phyloP scores from a whole-genome alignment of 2,113 vertebrate genomes.

The Notarius lentiginosus region DNA sequence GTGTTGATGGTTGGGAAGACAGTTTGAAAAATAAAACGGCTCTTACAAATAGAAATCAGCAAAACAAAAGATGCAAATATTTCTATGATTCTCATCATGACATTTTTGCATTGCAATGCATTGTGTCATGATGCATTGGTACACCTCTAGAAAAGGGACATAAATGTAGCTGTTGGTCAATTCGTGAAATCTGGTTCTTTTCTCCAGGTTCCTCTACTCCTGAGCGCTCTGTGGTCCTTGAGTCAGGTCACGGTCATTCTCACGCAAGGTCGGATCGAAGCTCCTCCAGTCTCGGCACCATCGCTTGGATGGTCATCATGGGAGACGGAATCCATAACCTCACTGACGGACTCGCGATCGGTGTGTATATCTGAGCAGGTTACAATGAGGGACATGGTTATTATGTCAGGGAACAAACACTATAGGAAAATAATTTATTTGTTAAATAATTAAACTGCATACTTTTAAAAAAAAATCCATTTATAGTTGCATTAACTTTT shows the following conservation, averaged over 20 bases:
- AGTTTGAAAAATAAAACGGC: background rate
- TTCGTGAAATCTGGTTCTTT: background rate
- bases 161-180: background rate
- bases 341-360: slow-evolving; percentile 76
- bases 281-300: slow-evolving; percentile 35
- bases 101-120: too few relatives aligned
- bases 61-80: too few relatives aligned
- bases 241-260: slow-evolving; percentile 43
- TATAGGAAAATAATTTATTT: background rate
- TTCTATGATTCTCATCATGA: background rate
- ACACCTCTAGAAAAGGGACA: background rate
- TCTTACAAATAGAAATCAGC: background rate
- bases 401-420: background rate
- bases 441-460: background rate
- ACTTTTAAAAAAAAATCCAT: background rate
- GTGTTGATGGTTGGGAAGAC: background rate
- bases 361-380: slow-evolving; percentile 53
- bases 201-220: slow-evolving; percentile 31
- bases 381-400: background rate
- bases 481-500: background rate
- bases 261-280: slow-evolving; percentile 22
- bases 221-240: slow-evolving; percentile 24
- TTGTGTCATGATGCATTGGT: background rate
- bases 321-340: slow-evolving; percentile 60
- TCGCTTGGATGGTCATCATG: slow-evolving; percentile 60